These are phyloP conservation scores for Australoheros scitulus DNA, from an alignment of 2,113 vertebrate species.

Conservation along the genomic window DNA sequence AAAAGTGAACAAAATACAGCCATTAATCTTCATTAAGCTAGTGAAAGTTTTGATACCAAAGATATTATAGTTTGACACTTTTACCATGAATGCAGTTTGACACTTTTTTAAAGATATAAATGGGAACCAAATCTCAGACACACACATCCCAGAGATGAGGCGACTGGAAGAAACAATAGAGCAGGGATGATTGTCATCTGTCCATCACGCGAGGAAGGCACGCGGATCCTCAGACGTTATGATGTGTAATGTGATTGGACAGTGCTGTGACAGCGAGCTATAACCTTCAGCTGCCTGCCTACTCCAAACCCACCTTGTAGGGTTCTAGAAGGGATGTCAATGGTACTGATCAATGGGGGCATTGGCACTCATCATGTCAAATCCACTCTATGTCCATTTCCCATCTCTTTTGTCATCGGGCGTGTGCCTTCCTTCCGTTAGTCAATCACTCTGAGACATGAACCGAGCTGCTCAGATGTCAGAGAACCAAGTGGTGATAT, in stretches of 20 bases:
- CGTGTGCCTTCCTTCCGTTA: constrained; percentile 54
- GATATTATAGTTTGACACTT: constrained; percentile 41
- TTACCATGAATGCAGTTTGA: constrained; percentile 45
- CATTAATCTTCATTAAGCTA: constrained; percentile 62
- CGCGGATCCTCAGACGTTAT: constrained; percentile 54
- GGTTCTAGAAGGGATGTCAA: constrained; percentile 71
- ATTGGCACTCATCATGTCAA: constrained; percentile 80
- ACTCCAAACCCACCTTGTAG: constrained; percentile 73
- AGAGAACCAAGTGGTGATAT: constrained; percentile 46
- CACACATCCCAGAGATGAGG: constrained; percentile 38
- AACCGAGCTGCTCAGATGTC: constrained; percentile 36
- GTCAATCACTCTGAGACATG: constrained; percentile 67
- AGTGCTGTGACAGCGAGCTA: constrained; percentile 78
- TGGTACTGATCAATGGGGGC: constrained; percentile 79
- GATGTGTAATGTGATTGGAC: constrained; percentile 78
- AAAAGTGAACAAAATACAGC: constrained; percentile 44
- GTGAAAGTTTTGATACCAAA: constrained; percentile 30
- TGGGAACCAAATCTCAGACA: constrained; percentile 47
- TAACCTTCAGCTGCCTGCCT: constrained; percentile 82
- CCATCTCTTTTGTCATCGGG: constrained; percentile 73
- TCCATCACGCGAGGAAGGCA: constrained; percentile 72
- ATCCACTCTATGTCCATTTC: constrained; percentile 73
- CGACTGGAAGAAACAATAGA: constrained; percentile 56
- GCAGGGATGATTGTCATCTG: constrained; percentile 77
- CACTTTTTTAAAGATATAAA: constrained; percentile 60